Conservation (phyloP, 1,140 invertebrate species). For the Trachymyrmex cornetzi region DNA sequence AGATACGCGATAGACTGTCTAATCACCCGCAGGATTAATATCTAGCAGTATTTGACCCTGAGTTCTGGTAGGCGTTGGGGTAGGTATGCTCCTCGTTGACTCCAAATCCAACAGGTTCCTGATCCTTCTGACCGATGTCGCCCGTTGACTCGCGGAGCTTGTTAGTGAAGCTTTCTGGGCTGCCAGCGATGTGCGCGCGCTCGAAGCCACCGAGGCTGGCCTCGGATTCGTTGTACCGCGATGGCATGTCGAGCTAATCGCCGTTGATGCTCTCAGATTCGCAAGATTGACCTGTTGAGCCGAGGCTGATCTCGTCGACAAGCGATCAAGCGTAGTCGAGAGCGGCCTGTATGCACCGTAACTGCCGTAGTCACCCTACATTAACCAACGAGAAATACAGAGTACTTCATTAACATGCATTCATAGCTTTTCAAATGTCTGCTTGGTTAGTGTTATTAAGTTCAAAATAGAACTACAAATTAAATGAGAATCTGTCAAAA, state of each 20-base stretch:
- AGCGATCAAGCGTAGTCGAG: conserved; percentile 85
- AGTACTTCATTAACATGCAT: background rate
- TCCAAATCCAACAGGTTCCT: conserved; percentile 92
- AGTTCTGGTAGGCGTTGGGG: conserved; percentile 91
- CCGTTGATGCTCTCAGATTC: conserved; percentile 85
- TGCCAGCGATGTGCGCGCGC: conserved; percentile 80
- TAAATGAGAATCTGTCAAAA: background rate
- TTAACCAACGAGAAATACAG: conserved; percentile 45
- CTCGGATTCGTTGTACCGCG: conserved; percentile 80
- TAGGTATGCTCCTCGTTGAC: conserved; percentile 88
- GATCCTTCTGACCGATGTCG: conserved; percentile 92
- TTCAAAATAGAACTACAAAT: background rate
- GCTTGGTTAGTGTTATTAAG: background rate
- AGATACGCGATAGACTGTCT: conserved; percentile 13
- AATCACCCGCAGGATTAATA: conserved; percentile 93
- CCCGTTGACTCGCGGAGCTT: conserved; percentile 87
- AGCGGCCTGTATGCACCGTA: conserved; percentile 87
- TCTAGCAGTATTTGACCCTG: conserved; percentile 91
- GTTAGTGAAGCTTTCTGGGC: conserved; percentile 82
- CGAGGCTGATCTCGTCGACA: conserved; percentile 85
- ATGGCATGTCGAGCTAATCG: conserved; percentile 85
- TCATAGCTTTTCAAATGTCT: background rate
- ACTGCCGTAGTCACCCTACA: conserved; percentile 83
- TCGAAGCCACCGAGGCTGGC: conserved; percentile 84
- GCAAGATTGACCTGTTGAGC: conserved; percentile 85